Percentiles rank a stretch among this genome's conserved stretches.
Conservation (phyloP, 2,797 vertebrate species). For the Lacerta bilineata region DNA sequence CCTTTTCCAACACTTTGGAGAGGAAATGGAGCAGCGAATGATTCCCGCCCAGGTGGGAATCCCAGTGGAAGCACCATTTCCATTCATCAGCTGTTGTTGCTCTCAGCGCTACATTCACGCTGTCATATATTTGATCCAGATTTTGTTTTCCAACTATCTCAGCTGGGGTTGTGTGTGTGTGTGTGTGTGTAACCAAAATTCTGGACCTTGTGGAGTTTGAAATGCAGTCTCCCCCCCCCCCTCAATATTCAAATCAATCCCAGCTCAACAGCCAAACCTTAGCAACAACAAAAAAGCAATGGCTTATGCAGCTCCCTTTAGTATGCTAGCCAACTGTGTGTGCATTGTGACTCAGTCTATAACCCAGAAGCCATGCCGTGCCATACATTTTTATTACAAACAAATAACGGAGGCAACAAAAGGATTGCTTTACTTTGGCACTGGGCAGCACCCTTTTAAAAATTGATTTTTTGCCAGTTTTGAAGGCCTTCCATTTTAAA, state of each 20-base stretch:
- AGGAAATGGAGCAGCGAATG: constrained; percentile 63
- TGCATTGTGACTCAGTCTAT: constrained; percentile 50
- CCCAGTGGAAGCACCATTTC: constrained; percentile 65
- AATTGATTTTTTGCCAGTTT: constrained; percentile 31
- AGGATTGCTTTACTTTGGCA: not conserved
- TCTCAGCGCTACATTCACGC: constrained; percentile 58
- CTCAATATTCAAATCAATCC: constrained; percentile 56
- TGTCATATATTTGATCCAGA: constrained; percentile 55
- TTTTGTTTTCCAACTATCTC: constrained; percentile 60
- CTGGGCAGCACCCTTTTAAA: constrained; percentile 38
- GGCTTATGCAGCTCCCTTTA: constrained; percentile 50
- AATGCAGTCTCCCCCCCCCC: constrained; percentile 54
- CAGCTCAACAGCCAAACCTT: constrained; percentile 63
- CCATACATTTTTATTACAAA: constrained; percentile 56
- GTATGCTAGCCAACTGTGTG: not conserved
- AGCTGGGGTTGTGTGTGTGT: constrained; percentile 56
- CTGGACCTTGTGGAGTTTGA: constrained; percentile 61
- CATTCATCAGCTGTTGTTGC: constrained; percentile 64
- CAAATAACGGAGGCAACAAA: constrained; percentile 46
- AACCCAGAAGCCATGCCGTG: constrained; percentile 25
- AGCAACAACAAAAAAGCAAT: constrained; percentile 52
- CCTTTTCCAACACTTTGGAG: constrained; percentile 63
- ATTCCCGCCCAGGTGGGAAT: constrained; percentile 68
- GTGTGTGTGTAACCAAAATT: constrained; percentile 55
- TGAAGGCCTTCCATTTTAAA: constrained; percentile 8